phyloP scores from a whole-genome alignment of 2,888 invertebrate genomes.

The Dynastes maya region DNA sequence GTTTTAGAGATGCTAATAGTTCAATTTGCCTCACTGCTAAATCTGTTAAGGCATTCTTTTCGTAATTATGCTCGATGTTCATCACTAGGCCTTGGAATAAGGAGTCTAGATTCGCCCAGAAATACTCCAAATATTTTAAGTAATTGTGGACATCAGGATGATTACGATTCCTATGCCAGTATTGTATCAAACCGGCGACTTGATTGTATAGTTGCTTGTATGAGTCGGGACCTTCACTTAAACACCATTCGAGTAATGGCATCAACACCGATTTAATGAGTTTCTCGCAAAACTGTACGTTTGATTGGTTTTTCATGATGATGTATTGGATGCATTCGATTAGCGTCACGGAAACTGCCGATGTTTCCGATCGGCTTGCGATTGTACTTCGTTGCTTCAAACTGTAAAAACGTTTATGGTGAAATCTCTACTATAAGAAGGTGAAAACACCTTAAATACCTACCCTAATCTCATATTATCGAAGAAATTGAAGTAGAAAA shows the following conservation, averaged over 20 bases:
- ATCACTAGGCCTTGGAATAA: slow-evolving; percentile 64
- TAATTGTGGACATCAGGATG: slow-evolving; percentile 65
- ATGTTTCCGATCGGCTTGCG: slow-evolving; percentile 79
- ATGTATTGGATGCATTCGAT: slow-evolving; percentile 83
- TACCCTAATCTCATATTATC: slow-evolving; percentile 80
- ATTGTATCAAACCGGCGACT: slow-evolving; percentile 72
- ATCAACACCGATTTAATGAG: slow-evolving; percentile 70
- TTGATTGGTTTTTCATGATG: slow-evolving; percentile 72
- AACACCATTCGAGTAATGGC: slow-evolving; percentile 70
- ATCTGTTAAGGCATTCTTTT: slow-evolving; percentile 54
- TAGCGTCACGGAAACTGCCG: slow-evolving; percentile 79
- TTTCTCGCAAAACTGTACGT: slow-evolving; percentile 68
- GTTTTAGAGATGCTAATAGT: slow-evolving; percentile 70
- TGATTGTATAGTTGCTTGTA: slow-evolving; percentile 72
- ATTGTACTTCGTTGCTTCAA: slow-evolving; percentile 75
- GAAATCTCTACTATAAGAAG: not conserved
- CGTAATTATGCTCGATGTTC: slow-evolving; percentile 58
- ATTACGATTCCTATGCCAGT: slow-evolving; percentile 73
- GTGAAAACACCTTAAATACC: slow-evolving; percentile 57
- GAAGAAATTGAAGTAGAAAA: slow-evolving; percentile 80
- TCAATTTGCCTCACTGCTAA: slow-evolving; percentile 69
- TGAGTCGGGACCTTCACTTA: slow-evolving; percentile 67
- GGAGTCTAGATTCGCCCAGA: slow-evolving; percentile 68
- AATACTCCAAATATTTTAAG: slow-evolving; percentile 64
- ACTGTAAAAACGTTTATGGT: slow-evolving; percentile 67